Conservation (phyloP, 1,140 invertebrate genomes). For the Brachionus rotundiformis region DNA sequence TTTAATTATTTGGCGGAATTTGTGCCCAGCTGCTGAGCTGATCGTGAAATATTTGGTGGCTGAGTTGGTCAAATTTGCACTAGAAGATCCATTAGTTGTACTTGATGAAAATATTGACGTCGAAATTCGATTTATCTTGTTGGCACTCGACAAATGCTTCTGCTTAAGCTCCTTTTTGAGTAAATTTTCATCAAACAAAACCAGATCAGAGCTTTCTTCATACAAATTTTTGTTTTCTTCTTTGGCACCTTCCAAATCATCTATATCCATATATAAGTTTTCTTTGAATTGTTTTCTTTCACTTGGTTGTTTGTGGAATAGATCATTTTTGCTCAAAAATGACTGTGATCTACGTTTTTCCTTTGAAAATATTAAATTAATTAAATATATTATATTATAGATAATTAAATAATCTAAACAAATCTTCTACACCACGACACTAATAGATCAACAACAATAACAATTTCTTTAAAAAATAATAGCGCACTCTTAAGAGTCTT, state of each 20-base stretch:
- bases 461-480: background rate
- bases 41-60: slow-evolving; percentile 47
- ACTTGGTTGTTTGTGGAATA: background rate
- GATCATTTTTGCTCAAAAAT: slow-evolving; percentile 15
- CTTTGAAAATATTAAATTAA: background rate
- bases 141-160: slow-evolving; percentile 11
- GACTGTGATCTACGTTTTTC: slow-evolving; percentile 35
- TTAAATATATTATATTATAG: too few relatives aligned
- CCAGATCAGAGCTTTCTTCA: background rate
- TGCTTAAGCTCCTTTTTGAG: slow-evolving; percentile 37
- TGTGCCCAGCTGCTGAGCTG: slow-evolving; percentile 51
- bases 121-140: slow-evolving; percentile 1
- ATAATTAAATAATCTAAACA: too few relatives aligned
- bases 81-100: background rate
- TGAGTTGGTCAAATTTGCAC: slow-evolving; percentile 10
- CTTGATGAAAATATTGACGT: slow-evolving; percentile 5
- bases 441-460: background rate
- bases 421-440: background rate
- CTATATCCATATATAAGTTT: slow-evolving; percentile 33
- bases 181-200: slow-evolving; percentile 28
- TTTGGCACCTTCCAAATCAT: background rate
- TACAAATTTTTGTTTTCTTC: background rate
- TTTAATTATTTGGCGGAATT: slow-evolving; percentile 52
- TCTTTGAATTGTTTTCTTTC: background rate
- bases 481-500: background rate